A percentile compares a stretch with the other conserved stretches of the same genome.
Evolutionary conservation across 2,797 vertebrate genomes (phyloP).

Genomic region (Nyctibius grandis): DNA sequence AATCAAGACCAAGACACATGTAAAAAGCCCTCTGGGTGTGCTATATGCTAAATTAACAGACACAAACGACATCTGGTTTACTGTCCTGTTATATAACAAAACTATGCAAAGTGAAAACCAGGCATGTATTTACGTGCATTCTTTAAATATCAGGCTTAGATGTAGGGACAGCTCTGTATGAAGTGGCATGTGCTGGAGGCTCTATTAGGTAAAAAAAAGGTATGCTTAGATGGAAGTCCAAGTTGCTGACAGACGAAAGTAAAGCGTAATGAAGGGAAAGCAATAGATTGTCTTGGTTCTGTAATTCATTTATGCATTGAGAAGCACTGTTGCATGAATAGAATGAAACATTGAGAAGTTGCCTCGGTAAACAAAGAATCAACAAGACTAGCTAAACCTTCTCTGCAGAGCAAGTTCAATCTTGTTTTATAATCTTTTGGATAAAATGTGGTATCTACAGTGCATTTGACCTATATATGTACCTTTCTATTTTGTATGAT

Average conservation of each 20-base stretch:
- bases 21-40: not conserved
- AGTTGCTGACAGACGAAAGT: not conserved
- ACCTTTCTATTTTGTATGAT: not conserved
- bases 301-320: not conserved
- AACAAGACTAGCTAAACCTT: not conserved
- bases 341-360: not conserved
- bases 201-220: not conserved
- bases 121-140: slow-evolving; percentile 29
- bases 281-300: not conserved
- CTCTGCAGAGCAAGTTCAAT: not conserved
- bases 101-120: slow-evolving; percentile 16
- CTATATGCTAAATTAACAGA: not conserved
- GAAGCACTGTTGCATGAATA: not conserved
- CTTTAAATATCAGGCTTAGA: slow-evolving; percentile 32
- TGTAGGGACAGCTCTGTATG: slow-evolving; percentile 9
- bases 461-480: not conserved
- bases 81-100: slow-evolving; percentile 22
- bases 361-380: not conserved
- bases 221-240: not conserved
- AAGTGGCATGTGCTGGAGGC: slow-evolving; percentile 19
- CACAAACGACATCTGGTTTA: not conserved
- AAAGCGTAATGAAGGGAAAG: not conserved
- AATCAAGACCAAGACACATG: not conserved
- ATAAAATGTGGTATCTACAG: not conserved
- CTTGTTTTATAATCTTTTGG: not conserved